Percentiles rank a stretch among this genome's conserved stretches.
Conservation (phyloP, 2,113 vertebrate genomes). For the Pitta sordida region DNA sequence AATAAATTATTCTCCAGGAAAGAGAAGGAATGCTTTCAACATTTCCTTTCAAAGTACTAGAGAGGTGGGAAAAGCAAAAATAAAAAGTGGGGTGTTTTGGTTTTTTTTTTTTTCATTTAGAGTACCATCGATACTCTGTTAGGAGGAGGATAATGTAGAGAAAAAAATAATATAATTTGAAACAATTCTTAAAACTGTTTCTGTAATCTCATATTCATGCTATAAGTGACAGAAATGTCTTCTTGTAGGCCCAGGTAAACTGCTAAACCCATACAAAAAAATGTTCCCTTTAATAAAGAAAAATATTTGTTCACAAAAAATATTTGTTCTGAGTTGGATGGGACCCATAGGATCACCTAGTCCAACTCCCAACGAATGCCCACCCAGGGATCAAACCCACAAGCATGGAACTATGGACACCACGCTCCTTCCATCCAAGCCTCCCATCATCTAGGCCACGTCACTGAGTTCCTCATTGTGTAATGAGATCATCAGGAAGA, state of each 20-base stretch:
- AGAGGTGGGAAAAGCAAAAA: neutral
- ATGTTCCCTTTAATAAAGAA: slow-evolving; percentile 12
- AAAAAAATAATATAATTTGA: neutral
- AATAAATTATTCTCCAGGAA: neutral
- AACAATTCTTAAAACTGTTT: neutral
- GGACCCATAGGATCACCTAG: no score
- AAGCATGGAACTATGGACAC: no score
- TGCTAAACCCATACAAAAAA: slow-evolving; percentile 1
- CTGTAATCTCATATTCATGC: neutral
- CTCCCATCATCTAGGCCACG: no score
- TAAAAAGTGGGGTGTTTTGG: neutral
- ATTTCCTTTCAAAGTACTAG: neutral
- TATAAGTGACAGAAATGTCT: neutral
- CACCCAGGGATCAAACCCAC: no score
- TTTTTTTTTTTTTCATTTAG: neutral
- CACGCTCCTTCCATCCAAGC: no score
- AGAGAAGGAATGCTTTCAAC: neutral
- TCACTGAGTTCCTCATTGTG: no score
- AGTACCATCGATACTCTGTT: neutral
- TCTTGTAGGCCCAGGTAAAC: neutral
- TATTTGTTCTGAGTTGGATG: no score
- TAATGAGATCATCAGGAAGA: neutral
- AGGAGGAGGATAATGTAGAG: neutral
- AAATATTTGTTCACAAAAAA: no score
- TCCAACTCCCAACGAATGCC: no score